These are phyloP conservation scores for Caenorhabditis sp. DNA, from an alignment of 2,888 invertebrate species.

Conservation along the genomic window DNA sequence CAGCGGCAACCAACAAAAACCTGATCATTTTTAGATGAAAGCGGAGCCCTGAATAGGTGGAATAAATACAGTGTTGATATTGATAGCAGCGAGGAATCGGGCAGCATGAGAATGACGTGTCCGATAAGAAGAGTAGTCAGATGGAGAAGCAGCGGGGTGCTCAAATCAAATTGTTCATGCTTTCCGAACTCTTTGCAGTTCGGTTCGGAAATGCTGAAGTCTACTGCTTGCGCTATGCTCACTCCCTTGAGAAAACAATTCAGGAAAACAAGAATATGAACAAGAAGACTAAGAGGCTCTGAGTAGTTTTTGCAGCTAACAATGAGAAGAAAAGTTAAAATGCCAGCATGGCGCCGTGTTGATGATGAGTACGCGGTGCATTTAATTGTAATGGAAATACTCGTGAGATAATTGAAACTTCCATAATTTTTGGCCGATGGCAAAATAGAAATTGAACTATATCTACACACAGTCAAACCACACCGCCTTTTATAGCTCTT, in stretches of 20 bases:
- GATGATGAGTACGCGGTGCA: neutral
- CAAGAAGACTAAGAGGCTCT: neutral
- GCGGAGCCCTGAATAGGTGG: conserved; percentile 5
- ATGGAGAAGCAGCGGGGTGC: neutral
- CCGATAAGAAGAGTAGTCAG: conserved; percentile 12
- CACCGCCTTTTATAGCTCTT: conserved; percentile 43
- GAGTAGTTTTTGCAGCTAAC: neutral
- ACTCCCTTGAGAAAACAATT: neutral
- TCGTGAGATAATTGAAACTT: neutral
- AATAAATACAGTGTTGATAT: conserved; percentile 7
- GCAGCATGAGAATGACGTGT: conserved; percentile 9
- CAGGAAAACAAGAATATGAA: neutral
- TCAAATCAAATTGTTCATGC: conserved; percentile 34
- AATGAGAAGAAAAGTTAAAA: neutral
- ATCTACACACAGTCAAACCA: neutral
- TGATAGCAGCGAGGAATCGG: neutral
- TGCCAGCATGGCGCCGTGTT: neutral
- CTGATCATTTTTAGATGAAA: conserved; percentile 1
- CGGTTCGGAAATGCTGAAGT: neutral
- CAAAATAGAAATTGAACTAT: neutral
- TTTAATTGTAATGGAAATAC: neutral
- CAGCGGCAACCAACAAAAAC: neutral
- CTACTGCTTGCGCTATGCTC: neutral
- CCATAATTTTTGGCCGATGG: neutral
- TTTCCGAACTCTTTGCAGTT: neutral